phyloP scores from a whole-genome alignment of 2,797 vertebrate genomes.

The Denticeps clupeoides region DNA sequence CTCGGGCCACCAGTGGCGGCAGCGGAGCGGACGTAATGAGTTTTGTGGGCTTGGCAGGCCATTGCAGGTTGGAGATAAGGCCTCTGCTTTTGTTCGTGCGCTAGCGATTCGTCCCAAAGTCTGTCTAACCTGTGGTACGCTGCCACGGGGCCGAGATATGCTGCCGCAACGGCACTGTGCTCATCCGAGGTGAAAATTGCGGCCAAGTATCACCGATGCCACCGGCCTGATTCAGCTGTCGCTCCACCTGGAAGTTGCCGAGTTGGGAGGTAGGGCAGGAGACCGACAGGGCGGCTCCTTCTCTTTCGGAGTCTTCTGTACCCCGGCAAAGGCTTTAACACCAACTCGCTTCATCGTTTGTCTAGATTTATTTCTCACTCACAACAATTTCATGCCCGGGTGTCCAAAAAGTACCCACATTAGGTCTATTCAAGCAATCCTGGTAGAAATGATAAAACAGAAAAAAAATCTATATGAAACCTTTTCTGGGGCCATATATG shows the following conservation, averaged over 20 bases:
- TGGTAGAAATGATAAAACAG: too few species aligned
- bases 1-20: conserved; percentile 6
- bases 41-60: conserved; percentile 22
- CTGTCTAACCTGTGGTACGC: conserved; percentile 17
- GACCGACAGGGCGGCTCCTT: not conserved
- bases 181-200: conserved; percentile 30
- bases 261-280: not conserved
- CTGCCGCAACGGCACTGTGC: conserved; percentile 13
- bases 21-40: conserved; percentile 18
- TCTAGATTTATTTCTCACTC: conserved; percentile 10
- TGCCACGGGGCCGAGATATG: conserved; percentile 26
- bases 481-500: too few species aligned
- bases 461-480: too few species aligned
- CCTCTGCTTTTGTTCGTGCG: conserved; percentile 23
- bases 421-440: too few species aligned
- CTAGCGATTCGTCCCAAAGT: conserved; percentile 12
- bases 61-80: conserved; percentile 25
- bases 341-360: too few species aligned
- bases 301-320: too few species aligned
- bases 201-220: conserved; percentile 8
- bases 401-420: too few species aligned
- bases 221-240: conserved; percentile 19
- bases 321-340: too few species aligned
- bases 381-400: too few species aligned
- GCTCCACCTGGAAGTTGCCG: conserved; percentile 20